phyloP scores from a whole-genome alignment of 2,113 vertebrate genomes.

The Raja brachyura region DNA sequence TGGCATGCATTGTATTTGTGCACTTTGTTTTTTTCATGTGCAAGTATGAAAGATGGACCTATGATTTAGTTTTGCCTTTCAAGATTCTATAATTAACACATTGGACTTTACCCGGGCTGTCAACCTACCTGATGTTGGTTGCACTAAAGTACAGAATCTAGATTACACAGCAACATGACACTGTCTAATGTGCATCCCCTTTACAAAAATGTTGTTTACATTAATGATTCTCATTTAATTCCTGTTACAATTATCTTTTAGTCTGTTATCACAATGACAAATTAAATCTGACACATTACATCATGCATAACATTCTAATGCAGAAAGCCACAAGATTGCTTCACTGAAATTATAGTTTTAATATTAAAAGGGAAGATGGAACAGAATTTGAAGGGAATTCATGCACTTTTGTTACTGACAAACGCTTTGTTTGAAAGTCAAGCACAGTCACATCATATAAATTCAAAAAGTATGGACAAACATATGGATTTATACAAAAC shows the following conservation, averaged over 20 bases:
- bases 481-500: background rate
- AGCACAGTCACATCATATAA: background rate
- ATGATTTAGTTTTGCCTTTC: background rate
- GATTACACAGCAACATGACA: conserved; percentile 3
- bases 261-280: background rate
- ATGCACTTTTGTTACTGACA: conserved; percentile 31
- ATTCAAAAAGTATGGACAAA: background rate
- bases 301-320: background rate
- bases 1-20: conserved; percentile 24
- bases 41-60: background rate
- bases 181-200: background rate
- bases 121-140: conserved; percentile 27
- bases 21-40: conserved; percentile 27
- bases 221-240: conserved; percentile 16
- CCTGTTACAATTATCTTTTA: background rate
- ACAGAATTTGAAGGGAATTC: background rate
- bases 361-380: background rate
- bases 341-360: background rate
- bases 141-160: background rate
- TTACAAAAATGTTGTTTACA: background rate
- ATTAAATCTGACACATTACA: background rate
- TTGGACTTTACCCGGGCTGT: conserved; percentile 6
- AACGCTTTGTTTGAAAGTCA: conserved; percentile 31
- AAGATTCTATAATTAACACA: background rate
- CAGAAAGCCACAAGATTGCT: background rate